Percentiles rank a stretch among this genome's conserved stretches.
These are phyloP conservation scores for Zaprionus ghesquierei DNA, from an alignment of 1,140 invertebrate genomes.

Conservation along the genomic window DNA sequence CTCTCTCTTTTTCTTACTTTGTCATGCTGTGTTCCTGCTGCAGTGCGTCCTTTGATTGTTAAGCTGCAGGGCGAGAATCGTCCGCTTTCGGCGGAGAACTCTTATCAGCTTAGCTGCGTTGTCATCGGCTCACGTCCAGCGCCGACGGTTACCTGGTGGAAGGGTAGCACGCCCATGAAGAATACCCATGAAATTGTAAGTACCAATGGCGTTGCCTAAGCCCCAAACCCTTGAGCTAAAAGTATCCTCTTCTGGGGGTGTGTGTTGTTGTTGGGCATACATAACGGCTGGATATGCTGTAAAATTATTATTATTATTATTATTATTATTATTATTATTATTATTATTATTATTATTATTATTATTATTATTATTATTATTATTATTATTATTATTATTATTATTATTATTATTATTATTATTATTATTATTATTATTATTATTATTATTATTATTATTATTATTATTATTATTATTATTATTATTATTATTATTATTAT, in stretches of 20 bases:
- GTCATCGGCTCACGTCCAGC: slow-evolving; percentile 92
- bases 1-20: not conserved
- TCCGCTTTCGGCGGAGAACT: slow-evolving; percentile 90
- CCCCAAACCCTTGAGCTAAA: not conserved
- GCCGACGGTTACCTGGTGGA: slow-evolving; percentile 94
- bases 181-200: slow-evolving; percentile 90
- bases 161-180: slow-evolving; percentile 88
- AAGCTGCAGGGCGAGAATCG: slow-evolving; percentile 89
- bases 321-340: no score
- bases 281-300: not conserved
- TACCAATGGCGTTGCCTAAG: slow-evolving; percentile 39
- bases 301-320: no score
- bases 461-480: no score
- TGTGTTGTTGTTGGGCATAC: no score
- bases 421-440: no score
- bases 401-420: no score
- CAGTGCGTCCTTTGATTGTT: slow-evolving; percentile 92
- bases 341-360: no score
- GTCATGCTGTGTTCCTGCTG: not conserved
- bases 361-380: no score
- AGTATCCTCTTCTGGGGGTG: no score
- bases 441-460: no score
- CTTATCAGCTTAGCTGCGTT: slow-evolving; percentile 91
- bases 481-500: no score
- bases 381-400: no score